Evolutionary conservation across 1,140 invertebrate genomes (phyloP).

Genomic region (Papilio aristodemus): DNA sequence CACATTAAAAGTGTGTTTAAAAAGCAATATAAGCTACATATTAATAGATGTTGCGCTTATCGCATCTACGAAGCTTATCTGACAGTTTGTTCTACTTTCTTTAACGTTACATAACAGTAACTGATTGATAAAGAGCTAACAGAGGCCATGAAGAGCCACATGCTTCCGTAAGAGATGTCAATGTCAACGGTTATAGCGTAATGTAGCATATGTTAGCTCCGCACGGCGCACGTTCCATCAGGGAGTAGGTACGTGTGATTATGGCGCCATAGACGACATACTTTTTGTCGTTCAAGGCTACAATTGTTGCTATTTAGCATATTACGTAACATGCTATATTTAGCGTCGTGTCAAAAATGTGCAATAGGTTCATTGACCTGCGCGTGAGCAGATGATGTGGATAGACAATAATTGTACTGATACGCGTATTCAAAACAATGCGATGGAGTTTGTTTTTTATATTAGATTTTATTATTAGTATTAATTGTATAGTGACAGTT

Average conservation of each 20-base stretch:
- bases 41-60: too few species aligned
- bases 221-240: slow-evolving; percentile 38
- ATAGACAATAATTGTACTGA: slow-evolving; percentile 23
- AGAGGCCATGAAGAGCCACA: slow-evolving; percentile 40
- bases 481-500: too few species aligned
- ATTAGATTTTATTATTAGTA: too few species aligned
- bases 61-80: not conserved
- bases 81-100: not conserved
- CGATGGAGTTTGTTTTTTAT: not conserved
- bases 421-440: not conserved
- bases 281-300: slow-evolving; percentile 62
- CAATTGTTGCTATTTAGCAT: slow-evolving; percentile 53
- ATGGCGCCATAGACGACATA: slow-evolving; percentile 33
- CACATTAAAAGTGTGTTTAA: too few species aligned
- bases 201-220: slow-evolving; percentile 16
- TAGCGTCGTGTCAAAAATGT: slow-evolving; percentile 52
- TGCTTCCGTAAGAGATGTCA: slow-evolving; percentile 54
- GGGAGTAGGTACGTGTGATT: slow-evolving; percentile 40
- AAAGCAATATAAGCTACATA: too few species aligned
- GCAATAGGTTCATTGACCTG: slow-evolving; percentile 59
- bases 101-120: not conserved
- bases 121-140: slow-evolving; percentile 30
- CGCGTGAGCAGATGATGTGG: slow-evolving; percentile 37
- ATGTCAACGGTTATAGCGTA: slow-evolving; percentile 43
- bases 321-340: slow-evolving; percentile 65